Evolutionary conservation across 2,888 invertebrate species (phyloP).

Genomic region (Brachypalpus laphriformis): DNA sequence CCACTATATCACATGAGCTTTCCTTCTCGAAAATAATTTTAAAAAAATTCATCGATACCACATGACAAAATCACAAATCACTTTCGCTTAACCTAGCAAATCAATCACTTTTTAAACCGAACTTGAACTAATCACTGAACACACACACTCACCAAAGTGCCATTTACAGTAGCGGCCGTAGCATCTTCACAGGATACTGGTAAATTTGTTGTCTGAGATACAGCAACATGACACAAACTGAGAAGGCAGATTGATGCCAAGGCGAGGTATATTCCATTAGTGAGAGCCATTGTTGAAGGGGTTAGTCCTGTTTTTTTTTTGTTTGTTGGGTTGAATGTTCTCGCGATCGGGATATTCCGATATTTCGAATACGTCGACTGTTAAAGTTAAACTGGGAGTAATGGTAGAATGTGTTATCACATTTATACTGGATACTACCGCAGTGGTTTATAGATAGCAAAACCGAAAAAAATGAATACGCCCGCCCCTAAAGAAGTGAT

Average conservation of each 20-base stretch:
- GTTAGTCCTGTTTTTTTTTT: constrained; percentile 1
- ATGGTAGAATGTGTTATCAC: constrained; percentile 24
- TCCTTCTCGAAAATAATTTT: neutral
- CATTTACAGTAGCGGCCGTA: constrained; percentile 1
- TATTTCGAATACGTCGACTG: constrained; percentile 43
- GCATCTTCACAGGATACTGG: constrained; percentile 21
- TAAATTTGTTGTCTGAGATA: neutral
- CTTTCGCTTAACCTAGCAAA: neutral
- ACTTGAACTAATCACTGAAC: constrained; percentile 14
- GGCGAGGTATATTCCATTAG: constrained; percentile 18
- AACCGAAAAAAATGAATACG: constrained; percentile 12
- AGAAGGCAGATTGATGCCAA: constrained; percentile 23
- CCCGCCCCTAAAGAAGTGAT: constrained; percentile 32
- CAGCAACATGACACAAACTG: neutral
- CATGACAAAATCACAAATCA: constrained; percentile 19
- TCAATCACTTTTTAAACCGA: constrained; percentile 5
- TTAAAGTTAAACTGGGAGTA: constrained; percentile 35
- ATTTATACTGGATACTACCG: constrained; percentile 32
- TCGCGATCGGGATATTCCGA: constrained; percentile 27
- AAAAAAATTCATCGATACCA: constrained; percentile 12
- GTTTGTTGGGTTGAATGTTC: neutral
- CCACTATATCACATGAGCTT: neutral
- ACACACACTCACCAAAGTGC: constrained; percentile 43
- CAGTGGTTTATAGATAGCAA: constrained; percentile 26
- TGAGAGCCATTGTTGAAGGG: constrained; percentile 12